These are phyloP conservation scores for Thinocorus orbignyianus DNA, from an alignment of 2,113 vertebrate genomes.

Conservation along the genomic window DNA sequence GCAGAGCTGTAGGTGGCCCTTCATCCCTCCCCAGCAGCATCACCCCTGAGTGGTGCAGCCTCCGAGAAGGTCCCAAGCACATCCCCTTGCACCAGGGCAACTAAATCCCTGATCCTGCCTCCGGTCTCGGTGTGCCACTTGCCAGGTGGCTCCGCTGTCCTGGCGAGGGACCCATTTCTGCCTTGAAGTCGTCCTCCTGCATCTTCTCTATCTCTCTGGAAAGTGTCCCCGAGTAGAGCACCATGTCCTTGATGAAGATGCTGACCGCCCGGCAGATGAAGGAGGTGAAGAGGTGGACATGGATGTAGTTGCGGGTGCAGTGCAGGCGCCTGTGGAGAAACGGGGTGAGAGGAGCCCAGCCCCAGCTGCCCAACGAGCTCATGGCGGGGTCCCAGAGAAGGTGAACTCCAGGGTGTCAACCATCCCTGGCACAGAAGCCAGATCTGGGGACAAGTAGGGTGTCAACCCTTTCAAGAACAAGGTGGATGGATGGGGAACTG, in stretches of 20 bases:
- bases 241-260: slow-evolving; percentile 89
- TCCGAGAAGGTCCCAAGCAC: rapidly evolving
- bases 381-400: neutral
- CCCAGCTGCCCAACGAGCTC: neutral
- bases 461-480: too few relatives aligned
- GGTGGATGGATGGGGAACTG: neutral
- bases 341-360: rapidly evolving
- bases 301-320: slow-evolving; percentile 93
- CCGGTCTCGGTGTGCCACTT: neutral
- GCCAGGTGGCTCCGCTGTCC: slow-evolving; percentile 77
- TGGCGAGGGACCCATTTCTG: neutral
- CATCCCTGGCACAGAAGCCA: neutral
- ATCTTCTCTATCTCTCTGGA: neutral
- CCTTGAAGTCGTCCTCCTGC: neutral
- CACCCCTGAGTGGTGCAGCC: neutral
- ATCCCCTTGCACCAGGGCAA: neutral
- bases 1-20: neutral
- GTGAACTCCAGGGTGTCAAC: neutral
- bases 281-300: slow-evolving; percentile 89
- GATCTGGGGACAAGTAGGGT: neutral
- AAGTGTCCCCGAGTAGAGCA: slow-evolving; percentile 76
- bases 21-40: neutral
- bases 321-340: slow-evolving; percentile 79
- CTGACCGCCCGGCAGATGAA: slow-evolving; percentile 89
- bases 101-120: neutral